A percentile compares a stretch with the other conserved stretches of the same genome.
Conservation (phyloP, 2,113 vertebrate species). For the Dipodomys spectabilis region DNA sequence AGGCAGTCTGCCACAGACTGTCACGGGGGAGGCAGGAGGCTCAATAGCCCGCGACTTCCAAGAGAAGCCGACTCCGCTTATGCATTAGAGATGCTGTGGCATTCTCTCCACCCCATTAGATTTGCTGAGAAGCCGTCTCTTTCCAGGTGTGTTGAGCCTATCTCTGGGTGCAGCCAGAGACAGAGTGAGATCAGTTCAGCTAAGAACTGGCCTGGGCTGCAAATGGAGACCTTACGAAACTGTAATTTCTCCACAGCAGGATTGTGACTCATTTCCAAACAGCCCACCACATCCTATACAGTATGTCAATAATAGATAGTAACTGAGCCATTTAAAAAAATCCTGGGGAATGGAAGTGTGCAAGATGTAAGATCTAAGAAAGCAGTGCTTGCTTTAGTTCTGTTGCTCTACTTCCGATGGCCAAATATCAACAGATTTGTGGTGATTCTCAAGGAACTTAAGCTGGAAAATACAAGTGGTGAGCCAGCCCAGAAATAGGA, state of each 20-base stretch:
- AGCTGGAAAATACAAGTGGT: not conserved
- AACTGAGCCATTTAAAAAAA: not conserved
- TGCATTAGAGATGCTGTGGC: accelerated
- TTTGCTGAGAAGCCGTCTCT: not conserved
- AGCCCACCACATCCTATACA: not conserved
- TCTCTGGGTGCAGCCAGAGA: not conserved
- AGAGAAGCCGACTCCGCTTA: too few relatives aligned
- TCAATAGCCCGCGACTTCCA: accelerated
- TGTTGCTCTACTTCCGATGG: not conserved
- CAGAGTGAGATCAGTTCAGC: not conserved
- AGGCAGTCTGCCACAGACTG: too few relatives aligned
- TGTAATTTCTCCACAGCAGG: not conserved
- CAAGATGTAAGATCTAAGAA: not conserved
- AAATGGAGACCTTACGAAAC: not conserved
- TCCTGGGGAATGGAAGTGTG: not conserved
- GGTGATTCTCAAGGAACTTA: not conserved
- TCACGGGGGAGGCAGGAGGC: not conserved
- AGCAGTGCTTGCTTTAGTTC: not conserved
- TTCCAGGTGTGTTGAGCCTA: not conserved
- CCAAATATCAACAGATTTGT: not conserved
- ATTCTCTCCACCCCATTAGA: not conserved
- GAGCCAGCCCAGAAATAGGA: not conserved
- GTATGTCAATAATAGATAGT: not conserved
- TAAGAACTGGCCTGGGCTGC: not conserved
- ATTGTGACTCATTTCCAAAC: not conserved